Evolutionary conservation across 2,888 invertebrate genomes (phyloP).

Genomic region (Neoaliturus tenellus): DNA sequence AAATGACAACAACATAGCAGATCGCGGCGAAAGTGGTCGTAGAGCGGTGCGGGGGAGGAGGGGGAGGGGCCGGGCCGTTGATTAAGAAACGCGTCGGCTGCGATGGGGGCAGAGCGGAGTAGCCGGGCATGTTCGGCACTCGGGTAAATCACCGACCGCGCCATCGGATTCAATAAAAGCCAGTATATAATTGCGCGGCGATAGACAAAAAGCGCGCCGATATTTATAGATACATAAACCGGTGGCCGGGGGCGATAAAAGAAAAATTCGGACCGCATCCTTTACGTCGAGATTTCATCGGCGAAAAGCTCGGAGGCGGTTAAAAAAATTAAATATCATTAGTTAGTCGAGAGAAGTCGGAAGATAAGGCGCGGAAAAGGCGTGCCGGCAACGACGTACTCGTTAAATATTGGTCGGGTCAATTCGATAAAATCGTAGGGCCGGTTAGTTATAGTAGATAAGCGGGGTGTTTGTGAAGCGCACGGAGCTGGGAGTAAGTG

Average conservation of each 20-base stretch:
- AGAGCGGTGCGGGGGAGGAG: neutral
- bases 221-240: constrained; percentile 49
- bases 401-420: constrained; percentile 47
- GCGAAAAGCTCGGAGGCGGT: constrained; percentile 44
- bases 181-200: constrained; percentile 34
- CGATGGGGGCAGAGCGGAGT: constrained; percentile 12
- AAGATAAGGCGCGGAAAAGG: constrained; percentile 52
- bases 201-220: constrained; percentile 37
- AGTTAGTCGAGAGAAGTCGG: constrained; percentile 41
- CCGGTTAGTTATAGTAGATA: constrained; percentile 46
- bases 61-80: neutral
- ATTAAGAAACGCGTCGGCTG: neutral
- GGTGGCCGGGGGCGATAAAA: constrained; percentile 23
- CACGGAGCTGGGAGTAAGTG: constrained; percentile 55
- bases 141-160: neutral
- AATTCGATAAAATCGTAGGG: constrained; percentile 43
- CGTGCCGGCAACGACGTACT: constrained; percentile 39
- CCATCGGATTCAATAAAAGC: constrained; percentile 48
- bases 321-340: constrained; percentile 47
- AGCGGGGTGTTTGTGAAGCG: constrained; percentile 47
- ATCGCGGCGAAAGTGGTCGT: neutral
- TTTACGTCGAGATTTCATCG: constrained; percentile 42
- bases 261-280: constrained; percentile 40
- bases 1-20: neutral
- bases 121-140: constrained; percentile 19